Base-by-base conservation (phyloP, 2,797 vertebrate species). In the Sebastes nivosus region DNA sequence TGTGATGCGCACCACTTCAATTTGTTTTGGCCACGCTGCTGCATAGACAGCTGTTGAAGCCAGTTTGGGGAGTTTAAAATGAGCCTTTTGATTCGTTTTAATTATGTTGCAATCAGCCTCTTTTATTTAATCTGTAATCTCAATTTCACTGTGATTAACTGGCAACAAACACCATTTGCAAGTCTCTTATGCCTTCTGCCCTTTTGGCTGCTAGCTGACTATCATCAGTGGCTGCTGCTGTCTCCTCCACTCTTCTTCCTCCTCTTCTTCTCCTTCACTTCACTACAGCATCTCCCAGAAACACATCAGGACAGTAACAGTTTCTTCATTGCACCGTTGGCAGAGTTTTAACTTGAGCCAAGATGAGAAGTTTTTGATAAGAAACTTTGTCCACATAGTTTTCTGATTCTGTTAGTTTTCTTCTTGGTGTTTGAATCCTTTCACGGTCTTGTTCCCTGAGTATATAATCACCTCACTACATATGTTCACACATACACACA, bases 121-220 rank as follows among this genome's bases (percentile, higher is more conserved):
- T 63, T 76, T 79, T 76, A 72, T 79, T 72, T 71, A 66, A 81
- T 81, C 66, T 67, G 25, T 78, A 60, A 83, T 87, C 69, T 80
- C 70, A 63, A 25, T 30, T 76, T 79, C 61, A 42, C 55, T 13
- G 14, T 76, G 63, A 75, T 70, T 72, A 65, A 69, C 75, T 82
- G 42, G 63, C 79, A 75, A 8, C 66, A 72, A 61, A 61, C 14
- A 69, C 16, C 22, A 27, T 79, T 79, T 77, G 61, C n/a, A 87
- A 70, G 73, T 80, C 69, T 81, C 46, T 64, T 54, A 30, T 63
- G 61, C 61, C 38, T 68, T 77, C 76, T 86, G 75, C 61, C 68
- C 77, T 36, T 66, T 70, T 78, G 70, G 55, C 70, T 81, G 46
- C 59, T 38, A 13, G 74, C 68, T 80, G 32, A 68, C 67, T 20